Conservation (phyloP, 2,113 vertebrate genomes). For the Tamias sibiricus region DNA sequence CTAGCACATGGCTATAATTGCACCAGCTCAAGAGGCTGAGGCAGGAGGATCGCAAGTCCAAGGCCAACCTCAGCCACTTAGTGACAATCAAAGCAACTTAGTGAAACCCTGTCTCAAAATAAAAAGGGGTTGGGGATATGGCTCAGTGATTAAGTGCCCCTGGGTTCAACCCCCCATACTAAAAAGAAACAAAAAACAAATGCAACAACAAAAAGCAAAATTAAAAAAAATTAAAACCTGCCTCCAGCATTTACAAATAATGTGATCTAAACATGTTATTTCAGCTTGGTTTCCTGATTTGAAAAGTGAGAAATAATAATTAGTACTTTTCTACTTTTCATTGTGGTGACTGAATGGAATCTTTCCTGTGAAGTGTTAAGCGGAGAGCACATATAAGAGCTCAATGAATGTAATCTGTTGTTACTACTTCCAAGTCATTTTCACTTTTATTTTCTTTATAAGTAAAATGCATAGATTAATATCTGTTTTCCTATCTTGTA, state of each 20-base stretch:
- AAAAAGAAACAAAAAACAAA: no score
- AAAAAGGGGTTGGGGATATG: no score
- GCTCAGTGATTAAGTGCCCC: no score
- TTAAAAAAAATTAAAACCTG: neutral
- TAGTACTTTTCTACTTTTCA: neutral
- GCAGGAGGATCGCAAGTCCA: no score
- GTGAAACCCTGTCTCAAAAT: no score
- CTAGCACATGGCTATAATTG: no score
- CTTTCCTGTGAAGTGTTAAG: neutral
- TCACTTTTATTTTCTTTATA: slow-evolving; percentile 39
- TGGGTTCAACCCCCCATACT: no score
- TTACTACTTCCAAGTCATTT: neutral
- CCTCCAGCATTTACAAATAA: neutral
- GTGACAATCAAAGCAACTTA: no score
- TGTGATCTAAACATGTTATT: neutral
- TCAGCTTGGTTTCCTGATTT: neutral
- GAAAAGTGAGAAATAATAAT: neutral
- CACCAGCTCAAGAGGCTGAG: no score
- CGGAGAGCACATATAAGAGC: neutral
- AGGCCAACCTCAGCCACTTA: no score
- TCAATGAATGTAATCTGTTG: neutral
- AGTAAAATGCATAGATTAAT: neutral
- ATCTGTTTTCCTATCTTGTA: neutral
- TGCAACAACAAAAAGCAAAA: no score
- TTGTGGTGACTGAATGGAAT: neutral